Evolutionary conservation across 1,140 invertebrate genomes (phyloP).

Genomic region (Papilio dardanus): DNA sequence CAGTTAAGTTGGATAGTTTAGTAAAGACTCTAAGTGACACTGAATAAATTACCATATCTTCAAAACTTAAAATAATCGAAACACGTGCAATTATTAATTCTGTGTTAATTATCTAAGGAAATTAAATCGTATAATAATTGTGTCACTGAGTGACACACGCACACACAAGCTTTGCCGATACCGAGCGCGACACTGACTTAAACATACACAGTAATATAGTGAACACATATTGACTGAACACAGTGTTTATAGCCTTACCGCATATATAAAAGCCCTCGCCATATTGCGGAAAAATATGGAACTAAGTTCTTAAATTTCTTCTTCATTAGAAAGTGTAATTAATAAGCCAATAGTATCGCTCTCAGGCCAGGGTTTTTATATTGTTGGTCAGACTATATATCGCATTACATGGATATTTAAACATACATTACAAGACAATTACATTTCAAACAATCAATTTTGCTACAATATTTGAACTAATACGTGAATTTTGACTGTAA

Average conservation of each 20-base stretch:
- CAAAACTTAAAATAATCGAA: neutral
- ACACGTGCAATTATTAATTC: constrained; percentile 8
- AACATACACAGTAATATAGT: constrained; percentile 53
- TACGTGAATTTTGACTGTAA: constrained; percentile 57
- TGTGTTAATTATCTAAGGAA: neutral
- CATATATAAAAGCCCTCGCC: no score
- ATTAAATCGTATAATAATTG: neutral
- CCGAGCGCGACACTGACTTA: constrained; percentile 49
- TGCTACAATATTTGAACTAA: constrained; percentile 78
- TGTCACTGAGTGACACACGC: neutral
- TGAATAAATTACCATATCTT: neutral
- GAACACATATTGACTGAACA: constrained; percentile 79
- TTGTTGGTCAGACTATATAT: no score
- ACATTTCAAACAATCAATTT: constrained; percentile 64
- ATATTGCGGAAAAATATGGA: no score
- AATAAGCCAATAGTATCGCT: no score
- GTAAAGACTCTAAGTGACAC: neutral
- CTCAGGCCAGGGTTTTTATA: no score
- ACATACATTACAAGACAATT: constrained; percentile 60
- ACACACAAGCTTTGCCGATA: constrained; percentile 22
- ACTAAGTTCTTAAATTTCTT: no score
- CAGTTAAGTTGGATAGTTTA: neutral
- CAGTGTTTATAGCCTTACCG: no score
- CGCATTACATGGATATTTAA: constrained; percentile 55
- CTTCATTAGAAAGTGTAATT: no score